Base-by-base conservation (phyloP, 2,797 vertebrate species). In the Chelidonichthys spinosus region DNA sequence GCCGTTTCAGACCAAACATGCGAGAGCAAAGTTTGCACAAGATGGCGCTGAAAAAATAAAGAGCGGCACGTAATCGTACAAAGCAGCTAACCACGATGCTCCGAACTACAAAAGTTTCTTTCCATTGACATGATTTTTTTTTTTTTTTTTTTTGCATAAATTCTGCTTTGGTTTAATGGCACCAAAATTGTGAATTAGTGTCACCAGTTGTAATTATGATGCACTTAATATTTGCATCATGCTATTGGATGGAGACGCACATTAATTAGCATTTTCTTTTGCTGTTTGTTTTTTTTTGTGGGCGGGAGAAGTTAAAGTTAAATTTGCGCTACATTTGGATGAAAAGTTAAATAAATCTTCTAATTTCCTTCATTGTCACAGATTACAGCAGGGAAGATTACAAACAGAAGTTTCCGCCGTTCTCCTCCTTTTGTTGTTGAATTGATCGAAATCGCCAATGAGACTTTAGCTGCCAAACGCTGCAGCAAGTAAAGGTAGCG, bases 11-110 rank as follows among this genome's bases (percentile, higher is more conserved):
- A 43, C 49, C 44, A 43, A 47, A 71, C 9, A 10, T 14, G 49
- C 7, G 0, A 42, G 54, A 56, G 37, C 6, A 11, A 14, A n/a
- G 37, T 54, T 59, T 69, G 63, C 54, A 72, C 14, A 0, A 63
- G 35, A 13, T 11, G 1, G 47, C 55, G 32, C 5, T 10, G 5
- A 59, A 61, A 67, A 11, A 4, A 1, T 25, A 5, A 69, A 53
- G 72, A 69, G 67, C 50, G 61, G 55, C 70, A 40, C 37, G 37
- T 39, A 37, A 11, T 70, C 18, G 25, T 25, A 25, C 25, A 25
- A 25, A 74, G 67, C 67, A 71, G 66, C 76, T 75, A 68, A 40
- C 37, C 13, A 4, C 10, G 5, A 62, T 18, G 62, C 52, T 70
- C 18, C 25, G 40, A 11, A 39, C 32, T 17, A 33, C 66, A 55